A percentile compares a stretch with the other conserved stretches of the same genome.
phyloP scores from a whole-genome alignment of 2,113 vertebrate species.

The Bambusicola thoracicus region DNA sequence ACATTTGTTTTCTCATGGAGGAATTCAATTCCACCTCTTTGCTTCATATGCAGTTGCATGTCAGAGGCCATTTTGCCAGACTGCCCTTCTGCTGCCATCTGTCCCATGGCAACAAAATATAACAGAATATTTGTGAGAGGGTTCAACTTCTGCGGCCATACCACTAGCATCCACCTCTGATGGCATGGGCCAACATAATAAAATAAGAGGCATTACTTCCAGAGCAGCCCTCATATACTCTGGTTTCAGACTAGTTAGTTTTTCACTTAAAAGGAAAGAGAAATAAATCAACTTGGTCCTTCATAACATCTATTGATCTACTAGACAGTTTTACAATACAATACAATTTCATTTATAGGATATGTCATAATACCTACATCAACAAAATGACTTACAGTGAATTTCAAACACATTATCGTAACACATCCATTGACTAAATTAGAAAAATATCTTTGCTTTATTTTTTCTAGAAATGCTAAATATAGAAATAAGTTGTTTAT shows the following conservation, averaged over 20 bases:
- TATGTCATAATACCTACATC: constrained; percentile 29
- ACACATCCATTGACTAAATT: background rate
- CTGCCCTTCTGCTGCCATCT: background rate
- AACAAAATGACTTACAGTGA: constrained; percentile 24
- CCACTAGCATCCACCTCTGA: background rate
- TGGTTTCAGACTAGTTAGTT: background rate
- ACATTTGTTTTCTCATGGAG: no score
- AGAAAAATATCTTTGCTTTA: constrained; percentile 3
- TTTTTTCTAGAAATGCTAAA: background rate
- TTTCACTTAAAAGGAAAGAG: background rate
- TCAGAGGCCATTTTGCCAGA: background rate
- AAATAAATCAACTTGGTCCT: constrained; percentile 35
- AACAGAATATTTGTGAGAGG: background rate
- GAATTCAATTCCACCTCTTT: no score
- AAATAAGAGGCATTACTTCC: background rate
- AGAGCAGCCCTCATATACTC: background rate
- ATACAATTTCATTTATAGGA: constrained; percentile 42
- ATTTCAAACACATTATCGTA: constrained; percentile 50
- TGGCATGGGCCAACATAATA: background rate
- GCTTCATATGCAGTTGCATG: no score
- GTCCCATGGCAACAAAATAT: background rate
- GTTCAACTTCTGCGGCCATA: background rate
- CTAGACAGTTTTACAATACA: constrained; percentile 49
- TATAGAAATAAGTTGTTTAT: background rate
- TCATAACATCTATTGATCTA: constrained; percentile 42